These are phyloP conservation scores for Eurois occulta DNA, from an alignment of 2,888 invertebrate species.

Conservation along the genomic window DNA sequence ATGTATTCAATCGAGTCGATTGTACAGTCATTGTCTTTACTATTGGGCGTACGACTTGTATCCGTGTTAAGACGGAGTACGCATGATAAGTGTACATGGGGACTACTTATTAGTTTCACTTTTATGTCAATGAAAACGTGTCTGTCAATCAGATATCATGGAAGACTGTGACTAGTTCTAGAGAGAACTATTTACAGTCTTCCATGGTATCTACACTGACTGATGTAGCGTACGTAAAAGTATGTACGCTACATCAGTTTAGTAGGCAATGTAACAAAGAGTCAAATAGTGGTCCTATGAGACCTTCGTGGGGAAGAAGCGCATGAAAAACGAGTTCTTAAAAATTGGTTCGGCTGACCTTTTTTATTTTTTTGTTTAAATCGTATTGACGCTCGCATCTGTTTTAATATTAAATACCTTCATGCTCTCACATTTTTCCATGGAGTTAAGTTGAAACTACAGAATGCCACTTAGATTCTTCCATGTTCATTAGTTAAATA, in stretches of 20 bases:
- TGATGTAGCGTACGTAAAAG: no score
- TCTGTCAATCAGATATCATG: constrained; percentile 16
- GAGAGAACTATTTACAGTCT: no score
- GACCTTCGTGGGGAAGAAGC: neutral
- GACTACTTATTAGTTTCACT: constrained; percentile 32
- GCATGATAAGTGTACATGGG: constrained; percentile 6
- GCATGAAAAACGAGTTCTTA: neutral
- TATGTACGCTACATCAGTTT: neutral
- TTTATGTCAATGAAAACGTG: constrained; percentile 19
- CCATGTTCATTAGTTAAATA: constrained; percentile 6
- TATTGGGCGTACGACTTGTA: constrained; percentile 45
- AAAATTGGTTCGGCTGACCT: neutral
- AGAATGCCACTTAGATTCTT: neutral
- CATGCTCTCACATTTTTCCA: neutral
- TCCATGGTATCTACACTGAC: no score
- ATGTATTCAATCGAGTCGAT: constrained; percentile 46
- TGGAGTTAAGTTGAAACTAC: neutral
- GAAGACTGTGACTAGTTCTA: constrained; percentile 1
- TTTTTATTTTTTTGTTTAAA: neutral
- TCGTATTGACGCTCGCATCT: neutral
- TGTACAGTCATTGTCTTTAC: constrained; percentile 55
- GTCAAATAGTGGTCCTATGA: neutral
- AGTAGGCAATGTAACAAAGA: neutral
- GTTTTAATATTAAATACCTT: neutral
- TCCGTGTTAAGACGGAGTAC: constrained; percentile 36